phyloP scores from a whole-genome alignment of 1,140 invertebrate species.

The Sarcophaga peregrina region DNA sequence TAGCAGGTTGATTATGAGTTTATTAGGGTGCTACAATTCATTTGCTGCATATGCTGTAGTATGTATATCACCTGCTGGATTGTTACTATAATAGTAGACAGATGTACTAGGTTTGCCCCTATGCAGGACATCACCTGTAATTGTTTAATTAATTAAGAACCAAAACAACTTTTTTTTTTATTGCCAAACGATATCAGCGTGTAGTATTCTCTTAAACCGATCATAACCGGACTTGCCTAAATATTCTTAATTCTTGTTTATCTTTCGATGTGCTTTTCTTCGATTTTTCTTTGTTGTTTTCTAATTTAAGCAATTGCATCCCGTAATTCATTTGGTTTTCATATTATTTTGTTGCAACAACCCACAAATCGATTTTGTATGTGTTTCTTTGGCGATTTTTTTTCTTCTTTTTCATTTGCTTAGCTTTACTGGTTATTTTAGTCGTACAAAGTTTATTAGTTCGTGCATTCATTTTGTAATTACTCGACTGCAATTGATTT shows the following conservation, averaged over 20 bases:
- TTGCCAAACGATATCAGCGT: too few species aligned
- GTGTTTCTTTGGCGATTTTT: neutral
- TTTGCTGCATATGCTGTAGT: too few species aligned
- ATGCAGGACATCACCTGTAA: too few species aligned
- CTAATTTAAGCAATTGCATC: conserved; percentile 5
- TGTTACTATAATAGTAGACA: too few species aligned
- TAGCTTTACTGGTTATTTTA: neutral
- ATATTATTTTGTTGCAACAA: conserved; percentile 9
- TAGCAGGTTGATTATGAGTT: neutral
- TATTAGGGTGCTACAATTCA: neutral
- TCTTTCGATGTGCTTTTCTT: neutral
- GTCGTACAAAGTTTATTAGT: conserved; percentile 46
- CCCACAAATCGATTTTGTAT: conserved; percentile 29
- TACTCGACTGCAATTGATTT: conserved; percentile 44
- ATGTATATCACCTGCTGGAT: too few species aligned
- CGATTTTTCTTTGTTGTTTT: neutral
- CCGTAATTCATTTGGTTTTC: conserved; percentile 22
- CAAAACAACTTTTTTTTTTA: too few species aligned
- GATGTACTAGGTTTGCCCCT: too few species aligned
- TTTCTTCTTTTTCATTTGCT: neutral
- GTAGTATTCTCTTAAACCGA: too few species aligned
- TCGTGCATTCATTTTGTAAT: conserved; percentile 49
- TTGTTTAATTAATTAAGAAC: too few species aligned
- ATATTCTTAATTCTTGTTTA: too few species aligned
- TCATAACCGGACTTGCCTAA: too few species aligned